These are phyloP conservation scores for Cecropterus lyciades DNA, from an alignment of 1,140 invertebrate species.

Conservation along the genomic window DNA sequence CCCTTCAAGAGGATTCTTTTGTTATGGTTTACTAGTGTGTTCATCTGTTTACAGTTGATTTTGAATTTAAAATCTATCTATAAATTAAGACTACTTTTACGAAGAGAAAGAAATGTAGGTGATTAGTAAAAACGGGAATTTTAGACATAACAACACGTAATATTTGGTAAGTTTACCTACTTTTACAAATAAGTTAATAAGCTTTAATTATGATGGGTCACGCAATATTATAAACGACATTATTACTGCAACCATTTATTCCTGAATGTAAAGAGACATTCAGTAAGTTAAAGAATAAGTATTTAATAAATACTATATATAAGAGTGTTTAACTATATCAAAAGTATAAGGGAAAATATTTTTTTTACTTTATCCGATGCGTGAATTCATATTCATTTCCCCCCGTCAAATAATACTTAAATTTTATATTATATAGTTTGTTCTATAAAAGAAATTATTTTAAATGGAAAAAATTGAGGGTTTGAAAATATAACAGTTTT, in stretches of 20 bases:
- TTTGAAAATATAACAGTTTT: too few relatives aligned
- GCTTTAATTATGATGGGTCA: conserved; percentile 14
- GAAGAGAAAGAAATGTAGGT: not conserved
- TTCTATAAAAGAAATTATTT: too few relatives aligned
- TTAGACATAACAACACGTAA: conserved; percentile 1
- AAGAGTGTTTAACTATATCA: too few relatives aligned
- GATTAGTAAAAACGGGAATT: not conserved
- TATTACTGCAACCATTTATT: not conserved
- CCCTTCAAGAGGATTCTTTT: conserved; percentile 14
- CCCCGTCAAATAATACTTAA: too few relatives aligned
- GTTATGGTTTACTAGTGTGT: conserved; percentile 7
- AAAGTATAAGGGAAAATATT: too few relatives aligned
- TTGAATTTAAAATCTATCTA: not conserved
- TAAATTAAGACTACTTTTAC: not conserved
- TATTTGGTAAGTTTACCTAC: conserved; percentile 11
- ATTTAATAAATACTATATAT: not conserved
- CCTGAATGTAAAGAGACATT: too few relatives aligned
- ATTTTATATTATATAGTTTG: too few relatives aligned
- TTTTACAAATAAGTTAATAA: conserved; percentile 15
- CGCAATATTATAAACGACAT: conserved; percentile 2
- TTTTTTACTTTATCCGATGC: too few relatives aligned
- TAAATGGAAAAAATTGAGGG: too few relatives aligned
- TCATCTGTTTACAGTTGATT: not conserved
- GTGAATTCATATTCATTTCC: too few relatives aligned
- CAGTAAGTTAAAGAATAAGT: too few relatives aligned